Percentiles rank a stretch among this genome's conserved stretches.
Evolutionary conservation across 2,888 invertebrate species (phyloP).

Genomic region (Melitaea athalia): DNA sequence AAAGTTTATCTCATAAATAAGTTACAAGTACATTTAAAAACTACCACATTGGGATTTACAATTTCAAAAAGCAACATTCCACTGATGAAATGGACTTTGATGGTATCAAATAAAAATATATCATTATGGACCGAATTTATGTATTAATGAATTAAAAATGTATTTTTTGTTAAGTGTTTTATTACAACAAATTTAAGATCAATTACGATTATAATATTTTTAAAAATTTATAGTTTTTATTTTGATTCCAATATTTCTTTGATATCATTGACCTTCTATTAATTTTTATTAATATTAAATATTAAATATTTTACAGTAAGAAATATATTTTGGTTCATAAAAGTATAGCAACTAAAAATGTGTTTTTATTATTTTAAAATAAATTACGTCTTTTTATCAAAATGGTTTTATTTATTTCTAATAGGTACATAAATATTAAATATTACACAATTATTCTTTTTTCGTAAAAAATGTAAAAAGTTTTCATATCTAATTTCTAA

Average conservation of each 20-base stretch:
- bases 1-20: no score
- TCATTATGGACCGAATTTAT: constrained; percentile 7
- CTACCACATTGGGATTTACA: no score
- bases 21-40: no score
- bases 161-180: not conserved
- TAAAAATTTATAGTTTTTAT: no score
- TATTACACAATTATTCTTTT: no score
- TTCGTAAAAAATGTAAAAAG: no score
- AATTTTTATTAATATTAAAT: not conserved
- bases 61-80: no score
- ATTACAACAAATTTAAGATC: not conserved
- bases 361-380: constrained; percentile 16
- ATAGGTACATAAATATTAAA: not conserved
- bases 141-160: not conserved
- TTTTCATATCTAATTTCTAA: no score
- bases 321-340: constrained; percentile 16
- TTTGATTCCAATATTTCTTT: not conserved
- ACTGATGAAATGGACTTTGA: no score
- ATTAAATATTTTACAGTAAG: not conserved
- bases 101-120: no score
- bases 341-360: not conserved
- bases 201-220: no score
- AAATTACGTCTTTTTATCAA: constrained; percentile 19
- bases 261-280: not conserved
- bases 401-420: not conserved